Conservation (phyloP, 2,797 vertebrate species). For the Antennarius maculatus region DNA sequence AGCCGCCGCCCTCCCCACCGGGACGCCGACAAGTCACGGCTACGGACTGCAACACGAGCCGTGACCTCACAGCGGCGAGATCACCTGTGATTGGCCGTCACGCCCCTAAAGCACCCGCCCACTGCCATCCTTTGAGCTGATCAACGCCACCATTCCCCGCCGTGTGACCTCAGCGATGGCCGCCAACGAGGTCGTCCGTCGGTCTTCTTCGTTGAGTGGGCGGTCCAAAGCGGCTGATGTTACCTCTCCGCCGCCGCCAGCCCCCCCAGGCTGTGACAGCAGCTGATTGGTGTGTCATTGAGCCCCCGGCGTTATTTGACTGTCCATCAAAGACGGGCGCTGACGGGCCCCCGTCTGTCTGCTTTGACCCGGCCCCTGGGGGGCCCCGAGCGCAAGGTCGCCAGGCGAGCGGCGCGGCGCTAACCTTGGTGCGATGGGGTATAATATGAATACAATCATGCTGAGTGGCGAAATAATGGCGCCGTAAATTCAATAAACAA, state of each 20-base stretch:
- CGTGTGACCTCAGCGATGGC: conserved; percentile 45
- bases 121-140: conserved; percentile 40
- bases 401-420: conserved; percentile 38
- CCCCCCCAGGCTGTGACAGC: conserved; percentile 36
- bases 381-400: conserved; percentile 68
- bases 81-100: conserved; percentile 48
- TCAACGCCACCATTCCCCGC: conserved; percentile 44
- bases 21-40: conserved; percentile 7
- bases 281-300: conserved; percentile 71
- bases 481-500: conserved; percentile 82
- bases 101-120: conserved; percentile 27
- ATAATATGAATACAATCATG: conserved; percentile 84
- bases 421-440: conserved; percentile 74
- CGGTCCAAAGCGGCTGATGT: conserved; percentile 33
- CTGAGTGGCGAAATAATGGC: conserved; percentile 79
- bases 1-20: background rate
- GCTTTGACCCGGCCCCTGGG: conserved; percentile 45
- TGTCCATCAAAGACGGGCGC: conserved; percentile 69
- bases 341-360: conserved; percentile 57
- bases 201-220: conserved; percentile 33
- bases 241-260: conserved; percentile 16
- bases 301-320: conserved; percentile 60
- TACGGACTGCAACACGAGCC: conserved; percentile 13
- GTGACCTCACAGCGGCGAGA: conserved; percentile 17
- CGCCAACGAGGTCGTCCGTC: conserved; percentile 25